Evolutionary conservation across 2,888 invertebrate genomes (phyloP).

Genomic region (Dinocampus coccinellae): DNA sequence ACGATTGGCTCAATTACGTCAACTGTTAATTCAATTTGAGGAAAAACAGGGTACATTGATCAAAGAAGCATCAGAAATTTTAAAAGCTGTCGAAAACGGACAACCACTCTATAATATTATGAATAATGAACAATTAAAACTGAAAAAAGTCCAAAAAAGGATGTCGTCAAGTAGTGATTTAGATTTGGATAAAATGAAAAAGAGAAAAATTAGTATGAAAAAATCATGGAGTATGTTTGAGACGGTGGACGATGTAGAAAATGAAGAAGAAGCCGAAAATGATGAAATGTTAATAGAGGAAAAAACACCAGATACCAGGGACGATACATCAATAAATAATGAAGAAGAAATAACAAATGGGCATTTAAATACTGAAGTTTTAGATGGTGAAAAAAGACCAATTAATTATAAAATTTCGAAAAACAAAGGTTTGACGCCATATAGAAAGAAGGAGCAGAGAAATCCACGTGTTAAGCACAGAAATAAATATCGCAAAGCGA

Average conservation of each 20-base stretch:
- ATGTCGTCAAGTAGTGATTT: neutral
- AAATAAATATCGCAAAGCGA: constrained; percentile 91
- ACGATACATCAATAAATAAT: constrained; percentile 46
- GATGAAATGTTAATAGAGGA: constrained; percentile 34
- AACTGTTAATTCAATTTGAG: constrained; percentile 81
- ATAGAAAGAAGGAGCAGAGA: constrained; percentile 90
- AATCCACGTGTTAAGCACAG: constrained; percentile 97
- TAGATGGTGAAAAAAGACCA: constrained; percentile 77
- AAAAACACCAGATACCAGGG: neutral
- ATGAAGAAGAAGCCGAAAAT: constrained; percentile 18
- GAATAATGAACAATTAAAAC: constrained; percentile 29
- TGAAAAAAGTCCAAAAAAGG: neutral
- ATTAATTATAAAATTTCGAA: constrained; percentile 96
- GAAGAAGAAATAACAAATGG: constrained; percentile 40
- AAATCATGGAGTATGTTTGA: constrained; percentile 50
- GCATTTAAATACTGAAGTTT: constrained; percentile 47
- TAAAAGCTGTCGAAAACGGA: constrained; percentile 72
- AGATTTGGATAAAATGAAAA: constrained; percentile 40
- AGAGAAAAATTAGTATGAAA: constrained; percentile 33
- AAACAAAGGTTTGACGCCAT: constrained; percentile 93
- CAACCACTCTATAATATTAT: constrained; percentile 64
- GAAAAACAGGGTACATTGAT: constrained; percentile 78
- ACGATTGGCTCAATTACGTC: constrained; percentile 83
- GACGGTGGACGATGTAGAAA: constrained; percentile 45
- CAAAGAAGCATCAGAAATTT: constrained; percentile 76